Percentiles rank a stretch among this genome's conserved stretches.
These are phyloP conservation scores for Eufriesea mexicana DNA, from an alignment of 1,140 invertebrate species.

Conservation along the genomic window DNA sequence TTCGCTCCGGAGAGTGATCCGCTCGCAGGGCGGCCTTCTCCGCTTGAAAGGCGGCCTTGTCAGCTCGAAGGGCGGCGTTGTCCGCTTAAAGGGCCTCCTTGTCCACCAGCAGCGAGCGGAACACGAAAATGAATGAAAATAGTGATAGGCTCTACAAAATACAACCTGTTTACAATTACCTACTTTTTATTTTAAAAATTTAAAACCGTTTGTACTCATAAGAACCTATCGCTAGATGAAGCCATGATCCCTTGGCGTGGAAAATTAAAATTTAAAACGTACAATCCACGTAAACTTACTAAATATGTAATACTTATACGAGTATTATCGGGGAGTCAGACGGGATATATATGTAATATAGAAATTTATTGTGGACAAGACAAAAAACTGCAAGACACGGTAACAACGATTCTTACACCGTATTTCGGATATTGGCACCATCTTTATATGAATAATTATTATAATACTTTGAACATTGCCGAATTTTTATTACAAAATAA, in stretches of 20 bases:
- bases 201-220: slow-evolving; percentile 37
- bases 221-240: slow-evolving; percentile 20
- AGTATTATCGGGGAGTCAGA: slow-evolving; percentile 34
- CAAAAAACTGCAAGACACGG: slow-evolving; percentile 25
- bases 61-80: no score
- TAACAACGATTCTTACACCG: slow-evolving; percentile 36
- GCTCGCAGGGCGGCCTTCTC: no score
- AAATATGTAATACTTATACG: slow-evolving; percentile 43
- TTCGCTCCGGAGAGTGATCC: no score
- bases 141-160: slow-evolving; percentile 31
- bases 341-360: slow-evolving; percentile 36
- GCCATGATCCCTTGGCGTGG: slow-evolving; percentile 31
- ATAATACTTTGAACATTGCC: slow-evolving; percentile 42
- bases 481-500: slow-evolving; percentile 44
- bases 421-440: slow-evolving; percentile 48
- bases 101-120: no score
- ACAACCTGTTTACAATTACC: slow-evolving; percentile 36
- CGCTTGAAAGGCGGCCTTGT: no score
- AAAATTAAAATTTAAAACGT: slow-evolving; percentile 47
- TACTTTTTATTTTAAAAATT: no score
- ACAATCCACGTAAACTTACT: slow-evolving; percentile 29
- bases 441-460: slow-evolving; percentile 46
- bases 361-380: slow-evolving; percentile 43
- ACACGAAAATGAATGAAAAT: slow-evolving; percentile 32
- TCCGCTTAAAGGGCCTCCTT: no score